A percentile compares a stretch with the other conserved stretches of the same genome.
Evolutionary conservation across 2,113 vertebrate genomes (phyloP).

Genomic region (Sterna hirundo): DNA sequence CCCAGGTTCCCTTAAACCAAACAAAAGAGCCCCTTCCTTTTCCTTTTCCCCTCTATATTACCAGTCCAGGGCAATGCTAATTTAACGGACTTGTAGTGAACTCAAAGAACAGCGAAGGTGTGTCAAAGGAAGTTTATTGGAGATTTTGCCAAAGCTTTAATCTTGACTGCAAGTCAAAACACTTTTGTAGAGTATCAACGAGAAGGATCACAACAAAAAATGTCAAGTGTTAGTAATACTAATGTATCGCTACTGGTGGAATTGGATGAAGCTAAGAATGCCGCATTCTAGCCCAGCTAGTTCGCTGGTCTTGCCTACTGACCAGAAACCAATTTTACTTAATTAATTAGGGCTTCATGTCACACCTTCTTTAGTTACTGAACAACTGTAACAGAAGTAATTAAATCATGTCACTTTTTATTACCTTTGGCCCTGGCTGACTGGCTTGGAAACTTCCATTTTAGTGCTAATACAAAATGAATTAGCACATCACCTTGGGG

Average conservation of each 20-base stretch:
- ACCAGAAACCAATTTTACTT: conserved; percentile 72
- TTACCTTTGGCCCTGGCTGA: conserved; percentile 75
- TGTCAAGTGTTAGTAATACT: background rate
- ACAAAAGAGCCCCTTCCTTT: rapidly evolving
- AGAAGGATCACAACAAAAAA: background rate
- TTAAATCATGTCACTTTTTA: conserved; percentile 80
- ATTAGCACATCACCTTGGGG: conserved; percentile 71
- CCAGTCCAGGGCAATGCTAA: background rate
- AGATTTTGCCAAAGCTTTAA: conserved; percentile 40
- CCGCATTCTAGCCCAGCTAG: conserved; percentile 47
- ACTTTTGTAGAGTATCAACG: background rate
- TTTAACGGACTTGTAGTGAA: background rate
- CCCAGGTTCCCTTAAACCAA: background rate
- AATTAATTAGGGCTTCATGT: conserved; percentile 77
- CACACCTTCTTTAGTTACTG: conserved; percentile 69
- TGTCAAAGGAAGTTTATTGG: background rate
- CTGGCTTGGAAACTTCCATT: conserved; percentile 70
- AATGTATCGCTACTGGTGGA: conserved; percentile 36
- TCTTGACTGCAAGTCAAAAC: background rate
- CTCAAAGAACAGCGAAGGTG: background rate
- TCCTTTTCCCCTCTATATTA: background rate
- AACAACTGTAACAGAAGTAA: conserved; percentile 77
- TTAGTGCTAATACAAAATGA: conserved; percentile 68
- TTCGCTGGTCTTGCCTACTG: conserved; percentile 68
- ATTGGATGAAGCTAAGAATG: conserved; percentile 45